Evolutionary conservation across 2,797 vertebrate genomes (phyloP), one percentile per base, ranked within the genome.

Genomic region (Moxostoma hubbsi): DNA sequence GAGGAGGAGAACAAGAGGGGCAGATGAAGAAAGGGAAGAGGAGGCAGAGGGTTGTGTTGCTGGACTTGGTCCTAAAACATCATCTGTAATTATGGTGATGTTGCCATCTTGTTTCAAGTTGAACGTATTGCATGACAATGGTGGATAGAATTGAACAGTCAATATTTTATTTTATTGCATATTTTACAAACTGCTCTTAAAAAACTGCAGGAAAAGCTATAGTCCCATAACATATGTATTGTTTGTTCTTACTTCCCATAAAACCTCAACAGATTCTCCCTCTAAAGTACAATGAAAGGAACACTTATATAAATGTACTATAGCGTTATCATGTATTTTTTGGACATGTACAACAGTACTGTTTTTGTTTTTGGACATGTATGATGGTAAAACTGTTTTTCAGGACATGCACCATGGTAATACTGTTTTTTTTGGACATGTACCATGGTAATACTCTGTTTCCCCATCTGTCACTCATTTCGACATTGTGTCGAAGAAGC

Each of bases 61-160:
- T 50, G 69, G 77, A 69, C 54, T 54, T 76, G 45, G 46, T 50
- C 73, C 79, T 81, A 61, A 50, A 62, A 67, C 50, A 74, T 63
- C 12, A 70, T 45, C 82, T 82, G 87, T 90, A 90, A 90, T 92
- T 90, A 92, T 88, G 84, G 83, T 79, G 86, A 90, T 90, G 89
- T 90, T 89, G 88, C 90, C 89, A 90, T 89, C 87, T 92, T 92
- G 87, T 90, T 91, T 91, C 86, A 69, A 85, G 81, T 80, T 82
- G 67, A 51, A 79, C 89, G 88, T 85, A 89, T 5, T 92, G 87
- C 87, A 90, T 80, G 69, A 82, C 66, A 53, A 80, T 79, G 51
- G 15, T 50, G 73, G 50, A 63, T 76, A 76, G 70, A 73, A 77
- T 50, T 68, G 75, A 69, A 81, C 67, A 77, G 67, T 82, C 77